These are phyloP conservation scores for Brotula barbata DNA, from an alignment of 2,797 vertebrate genomes.

Conservation along the genomic window DNA sequence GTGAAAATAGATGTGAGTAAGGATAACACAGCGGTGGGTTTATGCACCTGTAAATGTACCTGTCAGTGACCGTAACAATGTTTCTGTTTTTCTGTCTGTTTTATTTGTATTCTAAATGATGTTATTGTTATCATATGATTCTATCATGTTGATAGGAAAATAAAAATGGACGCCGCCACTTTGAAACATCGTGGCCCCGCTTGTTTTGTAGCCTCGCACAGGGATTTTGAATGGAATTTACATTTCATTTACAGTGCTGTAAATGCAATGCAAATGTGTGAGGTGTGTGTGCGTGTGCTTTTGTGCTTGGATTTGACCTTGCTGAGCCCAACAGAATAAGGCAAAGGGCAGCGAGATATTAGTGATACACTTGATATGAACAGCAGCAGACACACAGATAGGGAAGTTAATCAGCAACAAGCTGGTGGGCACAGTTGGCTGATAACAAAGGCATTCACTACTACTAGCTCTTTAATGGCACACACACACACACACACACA, in stretches of 20 bases:
- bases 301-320: conserved; percentile 48
- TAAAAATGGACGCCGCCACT: conserved; percentile 9
- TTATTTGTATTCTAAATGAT: conserved; percentile 3
- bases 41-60: neutral
- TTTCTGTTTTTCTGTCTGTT: conserved; percentile 2
- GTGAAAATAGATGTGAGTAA: neutral
- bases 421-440: conserved; percentile 31
- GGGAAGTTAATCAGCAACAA: conserved; percentile 72
- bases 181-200: too few relatives aligned
- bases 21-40: neutral
- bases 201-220: too few relatives aligned
- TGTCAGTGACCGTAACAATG: conserved; percentile 3
- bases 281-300: neutral
- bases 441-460: conserved; percentile 57
- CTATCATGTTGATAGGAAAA: conserved; percentile 50
- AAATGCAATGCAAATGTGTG: too few relatives aligned
- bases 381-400: conserved; percentile 49
- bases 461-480: conserved; percentile 24
- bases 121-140: conserved; percentile 18
- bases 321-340: conserved; percentile 14
- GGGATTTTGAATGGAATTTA: too few relatives aligned
- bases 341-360: conserved; percentile 57
- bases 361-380: conserved; percentile 53
- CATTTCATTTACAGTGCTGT: too few relatives aligned
- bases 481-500: conserved; percentile 29